Conservation (phyloP, 1,140 invertebrate genomes). For the Zaprionus inermis region DNA sequence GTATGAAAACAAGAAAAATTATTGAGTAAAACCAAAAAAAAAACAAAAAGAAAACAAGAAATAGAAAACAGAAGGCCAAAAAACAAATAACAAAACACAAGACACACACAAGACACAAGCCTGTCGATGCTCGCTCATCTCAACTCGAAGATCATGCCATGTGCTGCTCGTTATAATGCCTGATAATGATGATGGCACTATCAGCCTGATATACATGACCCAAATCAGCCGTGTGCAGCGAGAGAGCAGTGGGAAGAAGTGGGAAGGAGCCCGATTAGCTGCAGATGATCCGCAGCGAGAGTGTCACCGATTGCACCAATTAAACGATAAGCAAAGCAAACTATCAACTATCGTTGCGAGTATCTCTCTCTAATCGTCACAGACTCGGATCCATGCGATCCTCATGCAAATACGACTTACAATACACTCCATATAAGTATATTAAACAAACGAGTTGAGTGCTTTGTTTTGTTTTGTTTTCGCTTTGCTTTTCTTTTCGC, state of each 20-base stretch:
- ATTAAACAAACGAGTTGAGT: constrained; percentile 5
- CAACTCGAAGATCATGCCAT: constrained; percentile 40
- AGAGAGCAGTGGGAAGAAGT: neutral
- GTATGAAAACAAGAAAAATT: constrained; percentile 73
- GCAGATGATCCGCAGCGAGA: neutral
- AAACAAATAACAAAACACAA: constrained; percentile 3
- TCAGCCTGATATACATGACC: constrained; percentile 39
- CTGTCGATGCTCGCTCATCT: constrained; percentile 37
- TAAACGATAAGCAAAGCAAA: neutral
- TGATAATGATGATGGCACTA: constrained; percentile 44
- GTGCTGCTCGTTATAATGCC: constrained; percentile 39
- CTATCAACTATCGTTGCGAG: neutral
- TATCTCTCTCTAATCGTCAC: constrained; percentile 1
- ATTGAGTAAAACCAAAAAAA: constrained; percentile 65
- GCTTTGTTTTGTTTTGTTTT: constrained; percentile 14
- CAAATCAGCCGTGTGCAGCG: constrained; percentile 23
- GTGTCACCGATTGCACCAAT: constrained; percentile 1
- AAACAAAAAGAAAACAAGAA: constrained; percentile 36
- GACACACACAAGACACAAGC: constrained; percentile 20
- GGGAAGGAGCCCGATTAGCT: neutral
- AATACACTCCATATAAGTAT: neutral
- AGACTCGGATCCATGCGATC: constrained; percentile 3
- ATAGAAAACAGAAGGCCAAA: constrained; percentile 36
- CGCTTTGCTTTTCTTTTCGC: constrained; percentile 24
- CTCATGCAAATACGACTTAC: constrained; percentile 6